phyloP scores from a whole-genome alignment of 2,888 invertebrate species.

The Tiliacea aurago region DNA sequence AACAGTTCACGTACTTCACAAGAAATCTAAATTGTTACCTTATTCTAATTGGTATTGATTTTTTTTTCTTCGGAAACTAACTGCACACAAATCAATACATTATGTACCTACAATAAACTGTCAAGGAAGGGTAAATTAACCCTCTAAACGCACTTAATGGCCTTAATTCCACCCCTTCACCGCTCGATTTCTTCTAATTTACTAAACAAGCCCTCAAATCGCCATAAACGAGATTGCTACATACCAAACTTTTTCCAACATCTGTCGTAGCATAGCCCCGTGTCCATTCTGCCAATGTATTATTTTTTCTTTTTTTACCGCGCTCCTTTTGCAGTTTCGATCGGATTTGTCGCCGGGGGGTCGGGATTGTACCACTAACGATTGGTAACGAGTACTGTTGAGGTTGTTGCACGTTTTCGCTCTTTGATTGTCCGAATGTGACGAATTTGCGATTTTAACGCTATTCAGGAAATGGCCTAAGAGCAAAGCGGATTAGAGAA shows the following conservation, averaged over 20 bases:
- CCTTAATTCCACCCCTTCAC: conserved; percentile 71
- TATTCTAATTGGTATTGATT: conserved; percentile 22
- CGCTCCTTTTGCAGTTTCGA: conserved; percentile 80
- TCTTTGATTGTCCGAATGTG: conserved; percentile 87
- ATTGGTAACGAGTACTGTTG: conserved; percentile 83
- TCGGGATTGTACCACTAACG: conserved; percentile 82
- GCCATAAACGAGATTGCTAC: conserved; percentile 80
- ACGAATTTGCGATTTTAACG: conserved; percentile 84
- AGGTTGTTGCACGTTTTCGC: conserved; percentile 79
- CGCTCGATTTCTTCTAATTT: conserved; percentile 77
- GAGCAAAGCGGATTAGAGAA: conserved; percentile 81
- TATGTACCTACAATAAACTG: conserved; percentile 20
- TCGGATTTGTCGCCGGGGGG: conserved; percentile 87
- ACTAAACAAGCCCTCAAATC: conserved; percentile 80
- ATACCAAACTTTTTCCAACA: conserved; percentile 78
- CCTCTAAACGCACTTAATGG: conserved; percentile 52
- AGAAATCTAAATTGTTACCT: conserved; percentile 8
- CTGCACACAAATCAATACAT: conserved; percentile 13
- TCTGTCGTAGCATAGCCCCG: conserved; percentile 86
- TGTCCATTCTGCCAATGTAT: conserved; percentile 81
- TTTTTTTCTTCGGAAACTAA: conserved; percentile 20
- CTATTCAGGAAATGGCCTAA: conserved; percentile 78
- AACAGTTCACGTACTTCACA: neutral
- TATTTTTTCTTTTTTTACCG: conserved; percentile 71
- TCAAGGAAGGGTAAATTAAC: conserved; percentile 48